These are phyloP conservation scores for Micrastur ruficollis DNA, from an alignment of 2,797 vertebrate species.

Conservation along the genomic window DNA sequence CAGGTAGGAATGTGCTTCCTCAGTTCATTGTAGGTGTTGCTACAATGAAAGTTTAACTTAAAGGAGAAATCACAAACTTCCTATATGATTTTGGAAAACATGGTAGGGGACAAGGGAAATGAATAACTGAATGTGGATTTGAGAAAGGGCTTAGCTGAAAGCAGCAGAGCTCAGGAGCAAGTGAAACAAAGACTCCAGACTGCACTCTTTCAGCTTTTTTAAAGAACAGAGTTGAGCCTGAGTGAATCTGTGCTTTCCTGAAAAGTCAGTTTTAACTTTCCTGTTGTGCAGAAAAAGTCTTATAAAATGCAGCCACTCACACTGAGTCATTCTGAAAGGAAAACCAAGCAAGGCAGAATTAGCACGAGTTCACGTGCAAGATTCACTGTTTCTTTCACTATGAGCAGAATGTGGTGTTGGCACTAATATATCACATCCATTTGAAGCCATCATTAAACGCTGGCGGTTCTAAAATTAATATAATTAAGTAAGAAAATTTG, in stretches of 20 bases:
- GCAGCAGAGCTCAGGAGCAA: background rate
- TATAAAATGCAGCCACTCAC: background rate
- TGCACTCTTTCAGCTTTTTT: background rate
- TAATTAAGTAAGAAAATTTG: background rate
- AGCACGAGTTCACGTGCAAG: rapidly evolving
- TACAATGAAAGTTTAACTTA: background rate
- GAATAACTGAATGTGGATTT: background rate
- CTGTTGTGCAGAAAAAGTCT: background rate
- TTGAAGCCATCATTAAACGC: background rate
- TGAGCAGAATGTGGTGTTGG: background rate
- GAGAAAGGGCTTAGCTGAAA: background rate
- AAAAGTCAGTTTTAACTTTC: background rate
- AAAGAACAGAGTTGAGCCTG: background rate
- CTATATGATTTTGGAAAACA: background rate
- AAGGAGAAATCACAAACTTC: background rate
- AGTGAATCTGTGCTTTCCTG: background rate
- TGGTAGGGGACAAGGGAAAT: background rate
- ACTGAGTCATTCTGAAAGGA: background rate
- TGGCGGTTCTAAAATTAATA: background rate
- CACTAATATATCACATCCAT: background rate
- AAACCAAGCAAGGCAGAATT: background rate
- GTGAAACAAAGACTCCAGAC: background rate
- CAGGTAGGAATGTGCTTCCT: background rate
- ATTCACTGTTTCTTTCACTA: background rate
- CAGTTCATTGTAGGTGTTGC: background rate